Percentiles rank a stretch among this genome's conserved stretches.
Evolutionary conservation across 1,140 invertebrate genomes (phyloP).

Genomic region (Cydia splendana): DNA sequence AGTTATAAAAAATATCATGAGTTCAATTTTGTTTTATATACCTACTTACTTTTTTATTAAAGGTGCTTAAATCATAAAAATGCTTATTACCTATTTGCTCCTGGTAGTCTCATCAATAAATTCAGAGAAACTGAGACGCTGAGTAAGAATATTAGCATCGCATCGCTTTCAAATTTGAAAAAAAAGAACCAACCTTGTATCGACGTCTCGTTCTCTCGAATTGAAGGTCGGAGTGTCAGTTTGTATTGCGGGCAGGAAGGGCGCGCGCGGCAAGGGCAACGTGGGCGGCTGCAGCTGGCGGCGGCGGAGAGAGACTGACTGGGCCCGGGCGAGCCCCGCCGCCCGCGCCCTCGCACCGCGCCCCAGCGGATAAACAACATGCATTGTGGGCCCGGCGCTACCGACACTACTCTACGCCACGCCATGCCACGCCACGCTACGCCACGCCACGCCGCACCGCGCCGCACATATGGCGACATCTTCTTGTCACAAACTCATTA

Average conservation of each 20-base stretch:
- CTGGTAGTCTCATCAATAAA: constrained; percentile 21
- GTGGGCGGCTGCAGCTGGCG: constrained; percentile 58
- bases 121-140: constrained; percentile 32
- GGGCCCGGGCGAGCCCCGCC: constrained; percentile 71
- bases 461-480: neutral
- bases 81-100: neutral
- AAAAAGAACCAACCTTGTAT: constrained; percentile 67
- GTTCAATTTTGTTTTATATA: neutral
- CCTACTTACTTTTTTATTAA: neutral
- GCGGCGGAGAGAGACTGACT: constrained; percentile 65
- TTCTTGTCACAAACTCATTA: neutral
- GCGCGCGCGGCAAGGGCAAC: constrained; percentile 57
- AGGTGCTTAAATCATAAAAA: neutral
- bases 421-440: constrained; percentile 2
- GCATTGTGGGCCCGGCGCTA: constrained; percentile 73
- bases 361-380: constrained; percentile 77
- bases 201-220: constrained; percentile 74
- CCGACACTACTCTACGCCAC: constrained; percentile 43
- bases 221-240: constrained; percentile 72
- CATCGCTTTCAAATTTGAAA: constrained; percentile 42
- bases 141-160: constrained; percentile 41
- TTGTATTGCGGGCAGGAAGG: constrained; percentile 54
- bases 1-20: neutral
- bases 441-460: constrained; percentile 15
- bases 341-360: constrained; percentile 57